Evolutionary conservation across 1,140 invertebrate genomes (phyloP), one percentile per base, ranked within the genome.

Genomic region (Drosophila kikkawai): DNA sequence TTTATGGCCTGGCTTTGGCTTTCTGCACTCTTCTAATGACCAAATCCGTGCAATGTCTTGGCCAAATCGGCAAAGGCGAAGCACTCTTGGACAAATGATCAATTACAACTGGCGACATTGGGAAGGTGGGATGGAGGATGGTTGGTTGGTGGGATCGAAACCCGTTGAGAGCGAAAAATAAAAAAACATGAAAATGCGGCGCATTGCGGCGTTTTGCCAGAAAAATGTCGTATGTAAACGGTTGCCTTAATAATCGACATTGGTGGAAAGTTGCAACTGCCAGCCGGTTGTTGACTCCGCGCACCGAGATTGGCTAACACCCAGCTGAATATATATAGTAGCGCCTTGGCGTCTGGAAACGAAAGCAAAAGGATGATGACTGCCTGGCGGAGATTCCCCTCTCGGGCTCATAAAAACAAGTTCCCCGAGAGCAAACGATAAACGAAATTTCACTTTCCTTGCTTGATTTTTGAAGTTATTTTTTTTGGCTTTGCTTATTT

Each of bases 171-270:
- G 55, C 4, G 26, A 26, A 26, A 29, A 74, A 78, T 78, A 84
- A 69, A 74, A 78, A 85, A 80, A 69, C 64, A 80, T 80, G 79
- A 85, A 61, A 66, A 59, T 44, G 59, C 63, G 4, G 64, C 51
- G 13, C 8, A 0, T 22, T 22, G 29, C 50, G 50, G 32, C 32
- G 32, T 36, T 53, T 53, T 36, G 36, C 53, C 53, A 56, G 41
- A 48, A 74, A 87, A 69, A 80, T 87, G 80, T 68, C 76, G 80
- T 79, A 80, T 88, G 80, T 87, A 88, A 87, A 88, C 80, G 80
- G 45, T 74, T 84, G 85, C 80, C 84, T 88, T 87, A 88, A 88
- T 87, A 87, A 88, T 84, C 82, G 84, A 87, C 84, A 78, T 88
- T 84, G 84, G 84, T 84, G 84, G 84, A 87, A 87, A 87, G 84